Evolutionary conservation across 1,140 invertebrate genomes (phyloP), one percentile per base, ranked within the genome.

Genomic region (Cyclina sinensis): DNA sequence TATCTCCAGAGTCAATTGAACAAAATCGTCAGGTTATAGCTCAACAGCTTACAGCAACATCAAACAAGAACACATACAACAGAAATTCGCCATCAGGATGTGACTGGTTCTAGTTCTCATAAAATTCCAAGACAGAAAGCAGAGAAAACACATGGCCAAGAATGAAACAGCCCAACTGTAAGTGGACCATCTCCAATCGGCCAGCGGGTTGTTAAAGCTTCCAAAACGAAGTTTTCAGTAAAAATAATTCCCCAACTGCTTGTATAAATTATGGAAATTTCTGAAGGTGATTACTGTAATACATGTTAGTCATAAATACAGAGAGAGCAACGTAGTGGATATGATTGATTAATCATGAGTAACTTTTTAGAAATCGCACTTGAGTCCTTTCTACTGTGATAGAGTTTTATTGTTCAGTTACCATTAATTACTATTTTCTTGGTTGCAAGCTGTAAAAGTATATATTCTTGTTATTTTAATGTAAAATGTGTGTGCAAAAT

Each of bases 191-290:
- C 65, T 37, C 9, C 32, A 37, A n/a, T n/a, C 4, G n/a, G 3
- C 14, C 32, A 70, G 30, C 65, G 37, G 1, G 7, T 16, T 37
- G 21, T 37, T 1, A 70, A 24, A 39, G 9, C 30, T 5, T 54
- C 46, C 18, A 54, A n/a, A 35, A 30, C 18, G 35, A n/a, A 32
- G 5, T 86, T 21, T 30, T 74, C 37, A 65, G 85, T 54, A 68
- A 62, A 37, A 87, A 87, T 51, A 43, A 70, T 12, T 39, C 9
- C 18, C 21, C 5, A 54, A 86, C 68, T 54, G 85, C 74, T 24
- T 90, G 90, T 65, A 32, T 9, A 46, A 90, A 90, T 51, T 90
- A 48, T 57, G 90, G 88, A 4, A 91, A 90, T 84, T 32, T 68
- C 32, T 16, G 83, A 85, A 14, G 54, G 84, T 57, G 89, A 86